Conservation (phyloP, 2,113 vertebrate genomes). For the Pogona vitticeps region DNA sequence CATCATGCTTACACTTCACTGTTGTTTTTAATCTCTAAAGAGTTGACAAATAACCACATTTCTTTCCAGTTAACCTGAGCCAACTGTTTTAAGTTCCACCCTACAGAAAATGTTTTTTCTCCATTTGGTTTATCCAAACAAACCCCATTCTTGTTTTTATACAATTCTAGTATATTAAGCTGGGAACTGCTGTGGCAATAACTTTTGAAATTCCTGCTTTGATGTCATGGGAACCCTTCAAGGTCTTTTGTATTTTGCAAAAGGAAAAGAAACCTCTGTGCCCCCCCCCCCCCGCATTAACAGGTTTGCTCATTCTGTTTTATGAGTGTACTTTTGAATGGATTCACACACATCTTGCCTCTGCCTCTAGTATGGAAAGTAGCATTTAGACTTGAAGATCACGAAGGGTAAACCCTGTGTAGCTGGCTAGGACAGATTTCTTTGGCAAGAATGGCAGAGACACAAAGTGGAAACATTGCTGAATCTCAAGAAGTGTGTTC, state of each 20-base stretch:
- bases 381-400: not conserved
- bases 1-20: not conserved
- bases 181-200: not conserved
- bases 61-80: constrained; percentile 4
- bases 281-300: not conserved
- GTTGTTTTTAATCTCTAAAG: not conserved
- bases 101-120: not conserved
- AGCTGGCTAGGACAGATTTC: not conserved
- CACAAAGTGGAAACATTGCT: not conserved
- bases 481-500: not conserved
- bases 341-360: not conserved
- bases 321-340: not conserved
- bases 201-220: constrained; percentile 19
- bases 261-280: constrained; percentile 7
- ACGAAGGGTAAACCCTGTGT: not conserved
- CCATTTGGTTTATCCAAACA: not conserved
- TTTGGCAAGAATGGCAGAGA: accelerated
- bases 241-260: not conserved
- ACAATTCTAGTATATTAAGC: not conserved
- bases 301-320: not conserved
- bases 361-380: not conserved
- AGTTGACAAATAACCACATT: not conserved
- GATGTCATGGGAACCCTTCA: not conserved
- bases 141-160: not conserved
- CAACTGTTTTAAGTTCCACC: constrained; percentile 11